Evolutionary conservation across 2,888 invertebrate species (phyloP).

Genomic region (Odiellus spinosus): DNA sequence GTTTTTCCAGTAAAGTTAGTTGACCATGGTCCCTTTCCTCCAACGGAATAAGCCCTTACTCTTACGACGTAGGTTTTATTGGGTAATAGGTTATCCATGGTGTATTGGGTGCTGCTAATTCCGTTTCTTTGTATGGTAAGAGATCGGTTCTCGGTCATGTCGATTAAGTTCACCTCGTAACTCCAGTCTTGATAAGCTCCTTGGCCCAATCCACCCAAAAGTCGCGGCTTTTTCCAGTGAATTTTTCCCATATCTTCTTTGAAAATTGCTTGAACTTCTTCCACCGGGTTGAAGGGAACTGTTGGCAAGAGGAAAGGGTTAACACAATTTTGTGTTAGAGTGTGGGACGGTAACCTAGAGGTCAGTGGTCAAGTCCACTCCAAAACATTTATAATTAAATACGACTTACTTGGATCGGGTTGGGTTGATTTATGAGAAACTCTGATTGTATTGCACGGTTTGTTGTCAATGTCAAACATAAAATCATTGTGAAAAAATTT

Average conservation of each 20-base stretch:
- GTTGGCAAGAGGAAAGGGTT: conserved; percentile 2
- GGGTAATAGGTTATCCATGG: conserved; percentile 35
- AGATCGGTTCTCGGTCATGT: conserved; percentile 32
- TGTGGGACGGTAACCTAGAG: too few relatives aligned
- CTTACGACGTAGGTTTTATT: conserved; percentile 59
- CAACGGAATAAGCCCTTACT: conserved; percentile 58
- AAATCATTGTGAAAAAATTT: conserved; percentile 63
- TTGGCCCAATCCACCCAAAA: conserved; percentile 51
- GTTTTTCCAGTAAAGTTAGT: conserved; percentile 54
- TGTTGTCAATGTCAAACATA: conserved; percentile 27
- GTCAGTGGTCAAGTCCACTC: background rate
- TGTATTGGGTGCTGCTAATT: conserved; percentile 31
- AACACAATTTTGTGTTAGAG: background rate
- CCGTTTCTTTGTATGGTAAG: conserved; percentile 29
- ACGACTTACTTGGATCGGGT: background rate
- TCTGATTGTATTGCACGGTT: background rate
- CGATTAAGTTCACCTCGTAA: conserved; percentile 45
- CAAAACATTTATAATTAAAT: background rate
- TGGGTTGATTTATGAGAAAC: background rate
- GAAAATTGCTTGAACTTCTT: conserved; percentile 62
- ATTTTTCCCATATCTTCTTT: conserved; percentile 48
- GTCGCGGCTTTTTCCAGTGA: conserved; percentile 63
- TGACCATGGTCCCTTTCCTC: conserved; percentile 59
- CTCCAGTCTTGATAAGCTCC: conserved; percentile 58
- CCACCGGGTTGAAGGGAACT: conserved; percentile 40